Evolutionary conservation across 2,797 vertebrate species (phyloP).

Genomic region (Danio jaintianensis): DNA sequence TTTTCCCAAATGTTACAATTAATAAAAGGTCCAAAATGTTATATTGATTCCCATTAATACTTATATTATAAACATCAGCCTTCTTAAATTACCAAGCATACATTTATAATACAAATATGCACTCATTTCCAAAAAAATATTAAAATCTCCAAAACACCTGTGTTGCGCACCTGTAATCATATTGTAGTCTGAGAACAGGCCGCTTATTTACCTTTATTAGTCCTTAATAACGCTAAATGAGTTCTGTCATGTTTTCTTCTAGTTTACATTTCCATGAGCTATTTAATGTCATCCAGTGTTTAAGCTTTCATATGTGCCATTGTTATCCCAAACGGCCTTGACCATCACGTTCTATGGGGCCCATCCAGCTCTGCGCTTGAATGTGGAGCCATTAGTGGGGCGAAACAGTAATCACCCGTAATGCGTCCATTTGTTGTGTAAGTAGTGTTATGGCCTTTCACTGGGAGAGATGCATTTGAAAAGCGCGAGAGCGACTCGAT

Average conservation of each 20-base stretch:
- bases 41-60: neutral
- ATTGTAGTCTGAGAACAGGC: neutral
- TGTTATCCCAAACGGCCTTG: conserved; percentile 73
- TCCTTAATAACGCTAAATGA: conserved; percentile 1
- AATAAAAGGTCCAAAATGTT: neutral
- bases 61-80: neutral
- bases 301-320: conserved; percentile 69
- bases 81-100: neutral
- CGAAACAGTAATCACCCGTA: conserved; percentile 82
- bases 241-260: conserved; percentile 35
- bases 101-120: neutral
- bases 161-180: neutral
- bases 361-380: conserved; percentile 74
- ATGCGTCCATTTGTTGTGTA: conserved; percentile 83
- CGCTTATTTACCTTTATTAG: conserved; percentile 15
- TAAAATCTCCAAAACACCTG: neutral
- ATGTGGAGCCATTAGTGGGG: conserved; percentile 77
- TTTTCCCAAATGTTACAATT: neutral
- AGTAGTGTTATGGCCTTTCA: conserved; percentile 77
- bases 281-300: conserved; percentile 73
- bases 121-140: neutral
- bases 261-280: conserved; percentile 54
- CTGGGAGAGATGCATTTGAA: conserved; percentile 76
- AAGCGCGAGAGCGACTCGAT: conserved; percentile 69
- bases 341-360: conserved; percentile 72